Base-by-base conservation (phyloP, 2,113 vertebrate species). In the Hyaena hyaena region DNA sequence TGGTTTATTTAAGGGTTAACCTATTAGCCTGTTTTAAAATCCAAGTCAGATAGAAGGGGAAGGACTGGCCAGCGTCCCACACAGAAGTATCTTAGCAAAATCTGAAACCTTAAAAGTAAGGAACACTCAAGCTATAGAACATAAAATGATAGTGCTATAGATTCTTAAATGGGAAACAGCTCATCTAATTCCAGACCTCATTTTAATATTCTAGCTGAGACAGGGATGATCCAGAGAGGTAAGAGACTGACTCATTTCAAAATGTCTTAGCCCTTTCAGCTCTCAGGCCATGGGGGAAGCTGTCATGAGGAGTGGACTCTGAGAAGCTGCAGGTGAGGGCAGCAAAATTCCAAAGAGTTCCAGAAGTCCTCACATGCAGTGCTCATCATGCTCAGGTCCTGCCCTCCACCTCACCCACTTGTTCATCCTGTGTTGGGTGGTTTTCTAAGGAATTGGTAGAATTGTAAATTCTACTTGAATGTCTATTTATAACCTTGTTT, bases 21-120 rank as follows among this genome's bases (percentile, higher is more conserved):
- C 45, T 39, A 10, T 43, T 92, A 15, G 14, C 66, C 45, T 71
- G 1, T 39, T 94, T 93, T 89, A 71, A 73, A 97, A 68, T 83
- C 39, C 69, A 58, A 90, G 63, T 94, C 61, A 79, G 35, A 35
- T 26, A 43, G n/a, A 88, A 88, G 10, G 21, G 2, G 7, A 80
- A 81, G 48, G 76, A 12, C 89, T 17, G 10, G 33, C 11, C 31
- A 23, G 4, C 19, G 45, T 43, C 17, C 4, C 12, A 82, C 58
- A 74, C 24, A 68, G 7, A 91, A 80, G 50, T 58, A 85, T 31
- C 93, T 94, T 68, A 53, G 45, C 17, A 71, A 76, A 71, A 45
- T 95, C 84, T 82, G 66, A 94, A 94, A 68, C 11, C 76, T 58
- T 85, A 58, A 84, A 80, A 63, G 28, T 69, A 84, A 68, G 28